Evolutionary conservation across 2,797 vertebrate genomes (phyloP).

Genomic region (Rhyacichthys aspro): DNA sequence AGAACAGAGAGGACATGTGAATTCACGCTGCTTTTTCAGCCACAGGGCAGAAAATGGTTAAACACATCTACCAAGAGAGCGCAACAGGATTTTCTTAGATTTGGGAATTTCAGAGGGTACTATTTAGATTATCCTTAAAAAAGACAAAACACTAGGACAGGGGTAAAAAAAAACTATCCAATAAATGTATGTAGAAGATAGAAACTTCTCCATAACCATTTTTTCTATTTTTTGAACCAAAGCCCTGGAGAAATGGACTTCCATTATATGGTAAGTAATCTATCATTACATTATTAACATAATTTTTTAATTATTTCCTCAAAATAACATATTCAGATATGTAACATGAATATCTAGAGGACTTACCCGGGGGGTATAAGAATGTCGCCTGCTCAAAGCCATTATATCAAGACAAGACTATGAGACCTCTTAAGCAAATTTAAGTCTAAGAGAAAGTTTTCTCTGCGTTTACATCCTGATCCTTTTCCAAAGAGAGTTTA

Average conservation of each 20-base stretch:
- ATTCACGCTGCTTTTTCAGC: conserved; percentile 33
- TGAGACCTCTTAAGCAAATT: conserved; percentile 24
- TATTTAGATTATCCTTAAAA: too few species aligned
- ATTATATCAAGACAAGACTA: conserved; percentile 33
- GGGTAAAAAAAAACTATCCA: too few species aligned
- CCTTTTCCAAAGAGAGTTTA: conserved; percentile 12
- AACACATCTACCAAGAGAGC: conserved; percentile 1
- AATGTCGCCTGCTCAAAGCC: conserved; percentile 72
- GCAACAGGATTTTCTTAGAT: neutral
- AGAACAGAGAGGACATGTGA: conserved; percentile 40
- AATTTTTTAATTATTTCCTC: too few species aligned
- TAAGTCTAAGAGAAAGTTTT: conserved; percentile 6
- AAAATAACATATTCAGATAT: too few species aligned
- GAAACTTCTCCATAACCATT: too few species aligned
- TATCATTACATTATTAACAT: too few species aligned
- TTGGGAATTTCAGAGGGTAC: too few species aligned
- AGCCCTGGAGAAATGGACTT: conserved; percentile 2
- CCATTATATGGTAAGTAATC: conserved; percentile 51
- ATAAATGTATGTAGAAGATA: too few species aligned
- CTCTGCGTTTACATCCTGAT: conserved; percentile 19
- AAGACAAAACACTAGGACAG: too few species aligned
- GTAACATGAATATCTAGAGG: neutral
- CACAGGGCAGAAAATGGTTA: conserved; percentile 32
- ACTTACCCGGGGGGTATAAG: conserved; percentile 75
- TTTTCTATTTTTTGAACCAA: too few species aligned